phyloP scores from a whole-genome alignment of 2,888 invertebrate genomes.

The Sesia apiformis region DNA sequence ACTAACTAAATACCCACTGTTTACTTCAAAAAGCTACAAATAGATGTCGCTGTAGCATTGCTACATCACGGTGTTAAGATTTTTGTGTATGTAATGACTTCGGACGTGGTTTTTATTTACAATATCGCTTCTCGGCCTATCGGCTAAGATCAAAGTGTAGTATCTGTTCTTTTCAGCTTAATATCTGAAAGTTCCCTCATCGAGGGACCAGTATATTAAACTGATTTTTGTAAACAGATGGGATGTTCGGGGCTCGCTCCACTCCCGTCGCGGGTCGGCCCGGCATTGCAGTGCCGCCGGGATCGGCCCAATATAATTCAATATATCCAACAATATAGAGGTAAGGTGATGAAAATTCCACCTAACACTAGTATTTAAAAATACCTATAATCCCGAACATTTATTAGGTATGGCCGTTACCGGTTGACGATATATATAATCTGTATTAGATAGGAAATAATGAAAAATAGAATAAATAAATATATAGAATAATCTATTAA shows the following conservation, averaged over 20 bases:
- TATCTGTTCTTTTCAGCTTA: conserved; percentile 11
- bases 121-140: conserved; percentile 9
- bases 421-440: too few species aligned
- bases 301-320: conserved; percentile 3
- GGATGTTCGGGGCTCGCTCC: conserved; percentile 9
- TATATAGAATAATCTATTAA: too few species aligned
- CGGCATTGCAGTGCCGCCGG: conserved; percentile 10
- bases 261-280: conserved; percentile 10
- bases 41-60: neutral
- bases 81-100: neutral
- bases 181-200: conserved; percentile 10
- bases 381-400: too few species aligned
- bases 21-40: neutral
- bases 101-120: neutral
- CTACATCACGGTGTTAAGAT: neutral
- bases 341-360: too few species aligned
- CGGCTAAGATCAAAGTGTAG: conserved; percentile 9
- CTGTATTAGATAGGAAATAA: too few species aligned
- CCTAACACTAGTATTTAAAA: too few species aligned
- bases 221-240: conserved; percentile 7
- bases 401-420: too few species aligned
- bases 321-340: too few species aligned
- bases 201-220: conserved; percentile 11
- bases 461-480: too few species aligned
- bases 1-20: too few species aligned